phyloP scores from a whole-genome alignment of 2,113 vertebrate genomes.

The Cacatua alba region DNA sequence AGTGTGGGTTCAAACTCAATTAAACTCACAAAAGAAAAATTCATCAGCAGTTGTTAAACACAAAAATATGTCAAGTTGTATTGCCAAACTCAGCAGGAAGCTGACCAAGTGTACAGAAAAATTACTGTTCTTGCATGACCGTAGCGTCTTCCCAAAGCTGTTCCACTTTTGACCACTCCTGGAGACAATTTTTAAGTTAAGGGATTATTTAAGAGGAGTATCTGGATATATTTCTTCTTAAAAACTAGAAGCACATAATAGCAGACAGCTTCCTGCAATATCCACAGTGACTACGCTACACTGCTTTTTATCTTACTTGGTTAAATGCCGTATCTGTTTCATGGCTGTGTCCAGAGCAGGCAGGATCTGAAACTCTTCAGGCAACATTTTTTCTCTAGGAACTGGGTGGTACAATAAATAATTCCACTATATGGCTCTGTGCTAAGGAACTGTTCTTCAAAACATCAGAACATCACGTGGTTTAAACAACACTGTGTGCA shows the following conservation, averaged over 20 bases:
- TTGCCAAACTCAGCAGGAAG: slow-evolving; percentile 39
- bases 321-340: not conserved
- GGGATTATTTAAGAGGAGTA: not conserved
- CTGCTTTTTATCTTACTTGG: not conserved
- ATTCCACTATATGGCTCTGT: not conserved
- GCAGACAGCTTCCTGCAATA: not conserved
- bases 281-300: not conserved
- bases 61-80: slow-evolving; percentile 2
- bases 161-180: not conserved
- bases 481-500: not conserved
- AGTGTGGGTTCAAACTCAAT: slow-evolving; percentile 26
- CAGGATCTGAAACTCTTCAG: not conserved
- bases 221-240: not conserved
- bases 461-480: not conserved
- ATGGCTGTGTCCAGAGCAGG: not conserved
- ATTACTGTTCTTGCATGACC: slow-evolving; percentile 9
- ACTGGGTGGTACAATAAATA: not conserved
- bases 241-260: not conserved
- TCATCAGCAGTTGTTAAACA: slow-evolving; percentile 44
- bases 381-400: not conserved
- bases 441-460: not conserved
- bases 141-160: not conserved
- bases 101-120: not conserved
- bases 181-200: not conserved
- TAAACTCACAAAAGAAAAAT: slow-evolving; percentile 43